These are phyloP conservation scores for Octopus bimaculoides DNA, from an alignment of 1,140 invertebrate genomes.

Conservation along the genomic window DNA sequence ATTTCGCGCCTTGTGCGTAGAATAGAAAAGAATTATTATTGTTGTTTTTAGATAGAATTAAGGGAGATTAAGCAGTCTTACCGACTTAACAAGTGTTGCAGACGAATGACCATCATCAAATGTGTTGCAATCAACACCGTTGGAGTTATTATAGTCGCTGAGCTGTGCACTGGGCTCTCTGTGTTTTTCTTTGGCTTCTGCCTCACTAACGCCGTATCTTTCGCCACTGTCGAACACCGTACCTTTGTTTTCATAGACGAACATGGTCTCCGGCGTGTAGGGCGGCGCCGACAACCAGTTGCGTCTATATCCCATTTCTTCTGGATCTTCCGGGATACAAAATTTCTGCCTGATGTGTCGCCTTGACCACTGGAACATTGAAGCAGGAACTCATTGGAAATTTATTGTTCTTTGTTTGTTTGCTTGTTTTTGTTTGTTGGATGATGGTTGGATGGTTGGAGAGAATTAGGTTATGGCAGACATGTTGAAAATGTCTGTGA, in stretches of 20 bases:
- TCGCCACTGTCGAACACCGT: not conserved
- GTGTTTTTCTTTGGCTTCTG: not conserved
- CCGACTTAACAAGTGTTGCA: not conserved
- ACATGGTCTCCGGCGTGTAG: not conserved
- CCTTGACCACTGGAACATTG: constrained; percentile 23
- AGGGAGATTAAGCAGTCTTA: not conserved
- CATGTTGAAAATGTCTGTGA: too few species aligned
- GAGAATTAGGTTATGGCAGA: too few species aligned
- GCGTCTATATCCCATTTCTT: constrained; percentile 27
- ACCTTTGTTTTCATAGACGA: constrained; percentile 1
- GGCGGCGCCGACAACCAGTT: constrained; percentile 19
- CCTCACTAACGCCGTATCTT: not conserved
- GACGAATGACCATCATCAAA: not conserved
- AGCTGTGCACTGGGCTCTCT: not conserved
- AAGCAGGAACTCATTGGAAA: too few species aligned
- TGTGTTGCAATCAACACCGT: not conserved
- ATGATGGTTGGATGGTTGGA: too few species aligned
- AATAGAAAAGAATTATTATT: too few species aligned
- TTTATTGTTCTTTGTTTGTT: too few species aligned
- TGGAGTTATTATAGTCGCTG: not conserved
- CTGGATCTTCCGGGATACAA: constrained; percentile 24
- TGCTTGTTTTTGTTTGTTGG: too few species aligned
- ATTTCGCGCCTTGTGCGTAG: too few species aligned
- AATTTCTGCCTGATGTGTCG: constrained; percentile 27
- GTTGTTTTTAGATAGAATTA: too few species aligned